Base-by-base conservation (phyloP, 1,140 invertebrate genomes). In the Drosophila chauvacae region DNA sequence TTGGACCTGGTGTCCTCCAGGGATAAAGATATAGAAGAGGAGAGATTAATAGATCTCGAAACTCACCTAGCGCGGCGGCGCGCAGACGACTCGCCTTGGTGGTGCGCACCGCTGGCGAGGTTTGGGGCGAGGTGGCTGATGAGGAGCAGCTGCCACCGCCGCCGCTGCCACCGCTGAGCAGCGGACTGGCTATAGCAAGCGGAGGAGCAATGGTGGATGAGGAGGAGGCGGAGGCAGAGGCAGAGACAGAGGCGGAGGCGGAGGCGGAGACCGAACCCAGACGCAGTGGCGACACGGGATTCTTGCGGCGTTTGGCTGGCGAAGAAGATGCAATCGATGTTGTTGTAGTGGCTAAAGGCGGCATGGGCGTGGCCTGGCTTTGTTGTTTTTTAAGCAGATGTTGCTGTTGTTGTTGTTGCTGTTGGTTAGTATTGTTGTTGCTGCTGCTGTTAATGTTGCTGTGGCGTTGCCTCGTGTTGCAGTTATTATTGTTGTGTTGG, bases 41-140 rank as follows among this genome's bases (percentile, higher is more conserved):
- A 44, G 30, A 26, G 20, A 23, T 7, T 23, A 11, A 13, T 13
- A 20, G 14, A 10, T 7, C 42, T 26, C 13, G 30, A 61, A 26
- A 92, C 91, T 92, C 91, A 92, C 91, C 86, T 51, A 93, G 91
- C 58, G 95, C 95, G 48, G 95, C 95, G 64, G 95, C 95, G 80
- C 95, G 93, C 58, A 96, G 92, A 73, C 95, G 94, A 60, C 95
- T 96, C n/a, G 96, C 94, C 87, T 95, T 94, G 35, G 95, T 96
- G 55, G 95, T 95, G 91, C 95, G 94, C 83, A 95, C 94, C 41
- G 77, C 78, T 68, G 84, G 84, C 77, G 85, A 91, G 44, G 71
- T 74, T 78, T 76, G 75, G 58, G 79, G 71, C 71, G 78, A 88
- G 72, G 60, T 77, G 74, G 80, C 76, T 59, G 90, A 82, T 30